phyloP scores from a whole-genome alignment of 2,797 vertebrate genomes.

The Furcifer pardalis region DNA sequence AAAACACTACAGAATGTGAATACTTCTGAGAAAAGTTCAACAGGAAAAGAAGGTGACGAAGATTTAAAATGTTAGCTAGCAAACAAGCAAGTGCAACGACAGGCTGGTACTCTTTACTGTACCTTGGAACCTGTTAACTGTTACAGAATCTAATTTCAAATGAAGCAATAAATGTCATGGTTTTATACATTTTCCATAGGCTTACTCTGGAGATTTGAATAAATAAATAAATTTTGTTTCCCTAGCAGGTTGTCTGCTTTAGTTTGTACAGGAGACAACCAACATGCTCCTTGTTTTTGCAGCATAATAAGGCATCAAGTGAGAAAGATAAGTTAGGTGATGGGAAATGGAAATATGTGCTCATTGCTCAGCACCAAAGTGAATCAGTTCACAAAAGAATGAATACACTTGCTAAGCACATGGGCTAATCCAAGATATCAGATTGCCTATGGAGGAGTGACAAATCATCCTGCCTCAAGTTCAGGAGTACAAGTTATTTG shows the following conservation, averaged over 20 bases:
- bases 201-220: no score
- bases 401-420: slow-evolving; percentile 45
- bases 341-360: neutral
- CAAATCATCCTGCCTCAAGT: no score
- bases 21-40: neutral
- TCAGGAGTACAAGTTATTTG: no score
- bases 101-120: neutral
- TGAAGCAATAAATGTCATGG: neutral
- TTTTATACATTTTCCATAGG: neutral
- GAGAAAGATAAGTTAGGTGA: no score
- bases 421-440: neutral
- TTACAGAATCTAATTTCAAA: neutral
- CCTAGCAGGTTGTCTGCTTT: no score
- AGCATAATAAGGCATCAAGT: no score
- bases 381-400: slow-evolving; percentile 35
- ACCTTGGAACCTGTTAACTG: neutral
- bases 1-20: neutral
- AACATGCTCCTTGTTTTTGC: no score
- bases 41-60: neutral
- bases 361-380: neutral
- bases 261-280: no score
- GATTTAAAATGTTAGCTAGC: neutral
- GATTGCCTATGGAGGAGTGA: no score
- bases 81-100: neutral
- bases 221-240: no score